Conservation (phyloP, 2,113 vertebrate genomes). For the Pelobates fuscus region DNA sequence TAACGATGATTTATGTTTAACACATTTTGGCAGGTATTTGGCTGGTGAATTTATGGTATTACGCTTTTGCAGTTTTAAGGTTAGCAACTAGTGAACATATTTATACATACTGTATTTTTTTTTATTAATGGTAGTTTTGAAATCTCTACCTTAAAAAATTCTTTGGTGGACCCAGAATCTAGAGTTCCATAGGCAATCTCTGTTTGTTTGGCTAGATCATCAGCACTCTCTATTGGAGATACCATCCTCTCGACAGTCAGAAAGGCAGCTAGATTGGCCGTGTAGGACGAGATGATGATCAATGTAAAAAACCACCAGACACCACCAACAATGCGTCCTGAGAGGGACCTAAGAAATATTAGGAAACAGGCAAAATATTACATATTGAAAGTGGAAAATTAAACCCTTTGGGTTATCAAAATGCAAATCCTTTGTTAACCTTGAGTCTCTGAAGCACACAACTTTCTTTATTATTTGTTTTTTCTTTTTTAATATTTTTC, state of each 20-base stretch:
- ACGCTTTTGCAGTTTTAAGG: no score
- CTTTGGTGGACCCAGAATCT: conserved; percentile 95
- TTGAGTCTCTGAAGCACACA: background rate
- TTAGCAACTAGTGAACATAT: no score
- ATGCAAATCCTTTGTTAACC: background rate
- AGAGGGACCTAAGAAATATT: conserved; percentile 81
- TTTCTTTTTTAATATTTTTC: no score
- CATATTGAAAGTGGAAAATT: no score
- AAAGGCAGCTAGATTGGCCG: conserved; percentile 97
- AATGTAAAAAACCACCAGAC: conserved; percentile 99
- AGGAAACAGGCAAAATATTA: background rate
- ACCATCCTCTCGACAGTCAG: conserved; percentile 98
- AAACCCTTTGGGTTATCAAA: background rate
- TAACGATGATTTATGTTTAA: no score
- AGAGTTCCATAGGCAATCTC: conserved; percentile 97
- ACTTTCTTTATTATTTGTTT: no score
- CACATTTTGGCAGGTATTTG: no score
- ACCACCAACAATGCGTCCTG: conserved; percentile 93
- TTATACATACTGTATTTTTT: no score
- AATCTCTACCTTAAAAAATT: conserved; percentile 90
- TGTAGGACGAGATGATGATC: conserved; percentile 99
- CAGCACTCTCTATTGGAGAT: conserved; percentile 96
- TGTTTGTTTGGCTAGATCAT: conserved; percentile 96
- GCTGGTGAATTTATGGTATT: no score
- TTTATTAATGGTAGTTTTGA: no score